A percentile compares a stretch with the other conserved stretches of the same genome.
Evolutionary conservation across 2,113 vertebrate species (phyloP).

Genomic region (Entomyzon cyanotis): DNA sequence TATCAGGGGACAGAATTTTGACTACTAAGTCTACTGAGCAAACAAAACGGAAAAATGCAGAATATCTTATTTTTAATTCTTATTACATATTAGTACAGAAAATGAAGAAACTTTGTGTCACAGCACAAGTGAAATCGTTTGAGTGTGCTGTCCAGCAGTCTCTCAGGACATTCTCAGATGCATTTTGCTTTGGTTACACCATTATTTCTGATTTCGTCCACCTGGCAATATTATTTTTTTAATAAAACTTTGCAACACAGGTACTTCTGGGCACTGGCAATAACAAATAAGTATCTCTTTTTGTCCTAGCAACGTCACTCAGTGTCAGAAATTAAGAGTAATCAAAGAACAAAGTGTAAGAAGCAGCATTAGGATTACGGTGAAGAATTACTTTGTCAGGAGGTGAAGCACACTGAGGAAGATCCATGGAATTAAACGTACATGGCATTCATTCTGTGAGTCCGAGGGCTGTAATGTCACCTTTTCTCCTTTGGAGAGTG

Average conservation of each 20-base stretch:
- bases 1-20: neutral
- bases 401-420: neutral
- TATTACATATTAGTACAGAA: neutral
- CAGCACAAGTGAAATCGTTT: neutral
- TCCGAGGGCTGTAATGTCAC: neutral
- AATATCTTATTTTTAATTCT: neutral
- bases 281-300: neutral
- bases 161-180: neutral
- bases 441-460: neutral
- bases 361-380: neutral
- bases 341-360: neutral
- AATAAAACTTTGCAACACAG: neutral
- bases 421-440: neutral
- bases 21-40: neutral
- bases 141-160: neutral
- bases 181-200: neutral
- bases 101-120: neutral
- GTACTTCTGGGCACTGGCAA: neutral
- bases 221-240: neutral
- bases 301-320: neutral
- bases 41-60: neutral
- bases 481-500: conserved; percentile 17
- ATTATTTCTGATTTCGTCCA: neutral
- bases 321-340: neutral
- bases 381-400: neutral